These are phyloP conservation scores for Fratercula arctica DNA, from an alignment of 2,797 vertebrate species.

Conservation along the genomic window DNA sequence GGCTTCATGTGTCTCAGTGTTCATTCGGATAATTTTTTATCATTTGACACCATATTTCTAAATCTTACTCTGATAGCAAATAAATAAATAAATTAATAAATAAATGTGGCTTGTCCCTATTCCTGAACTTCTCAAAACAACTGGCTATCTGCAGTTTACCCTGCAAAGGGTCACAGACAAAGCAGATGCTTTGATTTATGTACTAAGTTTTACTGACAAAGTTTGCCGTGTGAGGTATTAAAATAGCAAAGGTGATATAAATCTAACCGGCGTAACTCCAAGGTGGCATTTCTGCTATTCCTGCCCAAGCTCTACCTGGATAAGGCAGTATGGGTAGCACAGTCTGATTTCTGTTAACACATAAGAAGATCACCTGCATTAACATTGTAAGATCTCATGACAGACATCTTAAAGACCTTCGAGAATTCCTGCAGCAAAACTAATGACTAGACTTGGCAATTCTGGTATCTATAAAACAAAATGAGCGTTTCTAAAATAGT, in stretches of 20 bases:
- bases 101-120: background rate
- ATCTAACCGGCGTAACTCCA: background rate
- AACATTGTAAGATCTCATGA: background rate
- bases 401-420: background rate
- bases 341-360: background rate
- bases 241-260: background rate
- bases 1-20: background rate
- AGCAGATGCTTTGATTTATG: background rate
- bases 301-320: background rate
- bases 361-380: background rate
- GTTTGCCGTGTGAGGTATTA: background rate
- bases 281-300: background rate
- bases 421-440: background rate
- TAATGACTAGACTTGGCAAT: background rate
- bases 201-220: background rate
- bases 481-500: background rate
- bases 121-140: background rate
- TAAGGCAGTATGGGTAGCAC: background rate
- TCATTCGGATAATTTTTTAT: conserved; percentile 6
- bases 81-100: background rate
- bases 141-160: background rate
- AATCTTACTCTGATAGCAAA: background rate
- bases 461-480: background rate
- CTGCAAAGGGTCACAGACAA: background rate
- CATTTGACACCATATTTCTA: background rate